Conservation (phyloP, 2,797 vertebrate genomes). For the Falco concolor region DNA sequence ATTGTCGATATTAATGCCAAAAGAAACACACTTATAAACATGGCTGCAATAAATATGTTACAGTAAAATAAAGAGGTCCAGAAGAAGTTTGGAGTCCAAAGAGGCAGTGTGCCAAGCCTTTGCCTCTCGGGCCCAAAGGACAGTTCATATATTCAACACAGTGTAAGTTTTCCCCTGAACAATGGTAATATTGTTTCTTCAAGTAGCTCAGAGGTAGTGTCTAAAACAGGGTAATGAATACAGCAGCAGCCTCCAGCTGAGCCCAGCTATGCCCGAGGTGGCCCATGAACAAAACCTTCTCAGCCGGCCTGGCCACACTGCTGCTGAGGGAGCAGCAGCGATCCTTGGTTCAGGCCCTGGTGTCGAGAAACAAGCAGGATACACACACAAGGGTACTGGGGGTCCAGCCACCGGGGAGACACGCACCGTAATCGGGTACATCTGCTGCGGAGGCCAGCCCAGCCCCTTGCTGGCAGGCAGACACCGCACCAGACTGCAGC, state of each 20-base stretch:
- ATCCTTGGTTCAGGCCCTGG: neutral
- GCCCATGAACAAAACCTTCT: neutral
- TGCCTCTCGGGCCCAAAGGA: neutral
- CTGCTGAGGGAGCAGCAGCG: neutral
- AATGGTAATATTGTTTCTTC: neutral
- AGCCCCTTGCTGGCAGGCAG: neutral
- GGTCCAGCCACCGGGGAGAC: neutral
- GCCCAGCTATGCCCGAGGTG: neutral
- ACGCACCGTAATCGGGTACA: neutral
- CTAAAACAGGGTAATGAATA: neutral
- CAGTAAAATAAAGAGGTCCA: neutral
- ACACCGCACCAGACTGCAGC: neutral
- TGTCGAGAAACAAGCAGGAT: neutral
- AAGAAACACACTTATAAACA: neutral
- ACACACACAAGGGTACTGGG: neutral
- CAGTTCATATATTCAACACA: neutral
- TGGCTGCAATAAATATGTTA: neutral
- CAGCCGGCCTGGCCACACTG: neutral
- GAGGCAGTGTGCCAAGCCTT: neutral
- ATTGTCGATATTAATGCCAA: neutral
- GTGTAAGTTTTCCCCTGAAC: neutral
- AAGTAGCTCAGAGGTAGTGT: constrained; percentile 26
- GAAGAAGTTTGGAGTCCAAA: neutral
- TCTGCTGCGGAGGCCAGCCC: neutral
- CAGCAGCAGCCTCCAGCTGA: neutral